Base-by-base conservation (phyloP, 2,888 invertebrate species). In the Drosophila nigritarsus region DNA sequence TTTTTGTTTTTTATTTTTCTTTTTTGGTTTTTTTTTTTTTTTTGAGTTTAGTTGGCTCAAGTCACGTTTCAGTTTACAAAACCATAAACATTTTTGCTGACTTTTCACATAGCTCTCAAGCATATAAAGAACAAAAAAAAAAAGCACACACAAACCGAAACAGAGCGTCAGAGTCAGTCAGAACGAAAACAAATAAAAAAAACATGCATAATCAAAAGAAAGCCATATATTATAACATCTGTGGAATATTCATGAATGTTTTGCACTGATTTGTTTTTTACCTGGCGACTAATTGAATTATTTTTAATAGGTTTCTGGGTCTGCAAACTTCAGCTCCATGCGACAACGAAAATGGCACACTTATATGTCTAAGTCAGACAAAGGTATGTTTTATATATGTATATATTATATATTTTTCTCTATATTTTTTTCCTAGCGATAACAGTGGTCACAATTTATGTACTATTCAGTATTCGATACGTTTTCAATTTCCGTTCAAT, bases 81-180 rank as follows among this genome's bases (percentile, higher is more conserved):
- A 75, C 55, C 75, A 75, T 82, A 78, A 78, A 72, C 68, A 80
- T 73, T 88, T 87, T 60, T 81, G 89, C 84, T 84, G 89, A 88
- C 89, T 82, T 68, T 75, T 51, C 55, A 70, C 58, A 73, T 56
- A 36, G 54, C 42, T 42, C 42, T 48, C 50, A 80, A 72, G 36
- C 54, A 42, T 29, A 36, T 20, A 49, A 38, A 56, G 15, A 56
- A 20, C 15, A 8, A 42, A 36, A 70, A 29, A 70, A 29, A 40
- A 36, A 36, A 36, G 15, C 36, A 20, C 24, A 49, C 49, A 38
- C 40, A 32, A 15, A 53, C 27, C 29, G 20, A 30, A 15, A 20
- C 80, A 53, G 68, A 55, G 49, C 59, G 32, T 72, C 73, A 60
- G 62, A 62, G 58, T 40, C 48, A 49, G 51, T 45, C 11, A n/a